Evolutionary conservation across 2,113 vertebrate genomes (phyloP).

Genomic region (Cyanocitta stelleri): DNA sequence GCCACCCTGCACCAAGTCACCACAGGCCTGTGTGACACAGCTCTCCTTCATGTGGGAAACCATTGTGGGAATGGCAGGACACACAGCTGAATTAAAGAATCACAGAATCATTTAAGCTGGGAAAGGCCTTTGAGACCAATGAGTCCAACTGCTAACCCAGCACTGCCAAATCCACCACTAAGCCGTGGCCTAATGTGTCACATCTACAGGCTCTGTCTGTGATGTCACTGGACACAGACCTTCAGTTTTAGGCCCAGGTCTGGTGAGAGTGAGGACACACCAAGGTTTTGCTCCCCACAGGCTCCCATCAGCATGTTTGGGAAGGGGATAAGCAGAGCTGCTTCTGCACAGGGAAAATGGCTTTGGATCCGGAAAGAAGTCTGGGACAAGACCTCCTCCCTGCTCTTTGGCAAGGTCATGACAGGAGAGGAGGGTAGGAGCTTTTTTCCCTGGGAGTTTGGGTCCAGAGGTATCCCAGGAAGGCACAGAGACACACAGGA

Average conservation of each 20-base stretch:
- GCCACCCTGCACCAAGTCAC: background rate
- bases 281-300: background rate
- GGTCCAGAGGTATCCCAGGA: background rate
- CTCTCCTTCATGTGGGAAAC: fast-evolving
- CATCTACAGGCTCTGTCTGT: background rate
- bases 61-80: background rate
- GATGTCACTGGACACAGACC: background rate
- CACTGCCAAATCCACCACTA: background rate
- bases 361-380: background rate
- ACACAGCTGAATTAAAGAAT: background rate
- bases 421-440: background rate
- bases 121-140: background rate
- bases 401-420: background rate
- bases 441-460: background rate
- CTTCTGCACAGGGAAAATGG: background rate
- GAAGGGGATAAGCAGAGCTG: background rate
- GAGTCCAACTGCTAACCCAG: background rate
- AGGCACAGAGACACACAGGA: background rate
- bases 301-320: background rate
- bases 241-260: background rate
- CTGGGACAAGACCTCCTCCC: background rate
- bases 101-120: background rate
- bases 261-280: background rate
- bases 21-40: background rate
- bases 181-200: background rate